Conservation (phyloP, 2,888 invertebrate genomes). For the Dryococelus australis region DNA sequence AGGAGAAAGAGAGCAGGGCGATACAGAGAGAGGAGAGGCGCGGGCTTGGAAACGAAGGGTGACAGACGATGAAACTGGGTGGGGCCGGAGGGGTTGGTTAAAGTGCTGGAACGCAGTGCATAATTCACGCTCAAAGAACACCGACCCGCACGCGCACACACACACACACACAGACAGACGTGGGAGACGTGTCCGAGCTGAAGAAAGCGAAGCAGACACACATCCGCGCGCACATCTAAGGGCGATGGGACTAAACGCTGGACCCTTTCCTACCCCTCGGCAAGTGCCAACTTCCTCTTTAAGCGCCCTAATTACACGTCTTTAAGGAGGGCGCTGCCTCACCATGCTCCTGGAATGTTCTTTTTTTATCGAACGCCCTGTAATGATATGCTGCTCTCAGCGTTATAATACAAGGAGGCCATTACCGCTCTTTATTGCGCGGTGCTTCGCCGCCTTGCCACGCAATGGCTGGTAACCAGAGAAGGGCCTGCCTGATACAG, state of each 20-base stretch:
- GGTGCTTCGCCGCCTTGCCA: not conserved
- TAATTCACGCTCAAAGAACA: not conserved
- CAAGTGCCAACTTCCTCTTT: not conserved
- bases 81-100: not conserved
- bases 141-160: not conserved
- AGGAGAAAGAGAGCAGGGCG: not conserved
- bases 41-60: not conserved
- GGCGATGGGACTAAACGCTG: not conserved
- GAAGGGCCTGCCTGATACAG: not conserved
- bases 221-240: not conserved
- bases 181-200: not conserved
- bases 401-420: not conserved
- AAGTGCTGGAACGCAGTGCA: not conserved
- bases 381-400: not conserved
- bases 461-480: not conserved
- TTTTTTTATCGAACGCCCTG: not conserved
- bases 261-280: not conserved
- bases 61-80: not conserved
- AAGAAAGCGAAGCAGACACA: not conserved
- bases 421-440: not conserved
- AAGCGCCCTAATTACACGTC: not conserved
- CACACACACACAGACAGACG: no score
- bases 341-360: not conserved
- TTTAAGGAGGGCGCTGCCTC: not conserved
- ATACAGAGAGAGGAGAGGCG: not conserved